Evolutionary conservation across 2,888 invertebrate genomes (phyloP).

Genomic region (Drosophila macrothrix): DNA sequence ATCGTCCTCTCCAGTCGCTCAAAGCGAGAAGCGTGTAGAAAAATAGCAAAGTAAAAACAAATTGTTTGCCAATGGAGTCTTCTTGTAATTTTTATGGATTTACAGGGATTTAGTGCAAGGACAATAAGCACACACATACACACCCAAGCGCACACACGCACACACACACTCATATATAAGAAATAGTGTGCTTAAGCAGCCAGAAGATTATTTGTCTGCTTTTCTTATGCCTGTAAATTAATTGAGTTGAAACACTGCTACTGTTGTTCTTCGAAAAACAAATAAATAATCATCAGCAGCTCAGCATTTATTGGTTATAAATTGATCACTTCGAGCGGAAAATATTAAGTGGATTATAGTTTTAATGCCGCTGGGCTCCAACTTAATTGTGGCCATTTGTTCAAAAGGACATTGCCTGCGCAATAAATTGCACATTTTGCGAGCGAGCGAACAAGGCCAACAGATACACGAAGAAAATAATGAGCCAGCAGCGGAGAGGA

Average conservation of each 20-base stretch:
- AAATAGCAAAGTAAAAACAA: constrained; percentile 45
- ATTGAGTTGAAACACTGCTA: constrained; percentile 72
- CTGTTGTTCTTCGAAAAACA: constrained; percentile 53
- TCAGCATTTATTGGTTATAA: constrained; percentile 80
- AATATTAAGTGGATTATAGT: constrained; percentile 81
- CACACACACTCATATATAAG: neutral
- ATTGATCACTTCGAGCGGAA: constrained; percentile 75
- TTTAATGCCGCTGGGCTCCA: constrained; percentile 61
- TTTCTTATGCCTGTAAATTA: constrained; percentile 57
- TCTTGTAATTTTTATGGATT: constrained; percentile 78
- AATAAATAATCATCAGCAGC: constrained; percentile 79
- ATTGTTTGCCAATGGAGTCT: constrained; percentile 58
- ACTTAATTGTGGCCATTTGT: constrained; percentile 28
- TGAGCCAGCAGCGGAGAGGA: neutral
- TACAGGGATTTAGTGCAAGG: constrained; percentile 66
- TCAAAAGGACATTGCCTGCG: constrained; percentile 40
- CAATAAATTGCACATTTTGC: constrained; percentile 59
- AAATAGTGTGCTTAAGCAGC: constrained; percentile 74
- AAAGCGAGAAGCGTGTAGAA: constrained; percentile 43
- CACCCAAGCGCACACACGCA: neutral
- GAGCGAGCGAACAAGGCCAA: constrained; percentile 4
- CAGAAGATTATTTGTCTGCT: constrained; percentile 56
- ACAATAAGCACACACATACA: constrained; percentile 9
- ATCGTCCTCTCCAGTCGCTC: constrained; percentile 47
- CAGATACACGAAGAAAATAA: neutral